Evolutionary conservation across 2,888 invertebrate genomes (phyloP), one percentile per base, ranked within the genome.

Genomic region (Fragum sueziense): DNA sequence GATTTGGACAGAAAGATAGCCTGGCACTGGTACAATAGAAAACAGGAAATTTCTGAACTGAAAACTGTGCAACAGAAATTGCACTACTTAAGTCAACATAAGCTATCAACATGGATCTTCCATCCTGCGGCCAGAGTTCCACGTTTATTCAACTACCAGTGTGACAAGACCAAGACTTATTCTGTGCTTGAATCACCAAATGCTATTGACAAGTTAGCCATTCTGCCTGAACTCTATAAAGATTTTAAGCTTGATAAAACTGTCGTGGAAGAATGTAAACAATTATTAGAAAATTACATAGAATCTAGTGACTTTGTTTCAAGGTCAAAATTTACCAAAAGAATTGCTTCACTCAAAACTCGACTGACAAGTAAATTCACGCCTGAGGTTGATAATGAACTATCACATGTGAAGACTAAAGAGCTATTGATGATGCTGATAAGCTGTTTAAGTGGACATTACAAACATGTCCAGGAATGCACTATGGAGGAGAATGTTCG

Each of bases 111-210:
- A n/a, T 85, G 85, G 85, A 69, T 47, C 14, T 85, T 74, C 62
- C 62, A 74, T 9, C 37, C 73, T 47, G 65, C 74, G 20, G 76
- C 80, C 14, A 34, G 34, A 11, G 72, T 79, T 20, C 87, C 90
- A 20, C 74, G 79, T 34, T 71, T 95, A 62, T 92, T 97, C 91
- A 94, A 95, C 0, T 93, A 96, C 72, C 94, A 95, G 54, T 96
- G 97, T 89, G 95, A 96, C 91, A 95, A 96, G 75, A 98, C 98
- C 6, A 95, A 96, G 92, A 97, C 97, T 4, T 95, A 96, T 91
- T 94, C 97, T 41, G n/a, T 67, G n/a, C 11, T 33, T 3, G 69
- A 62, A 52, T 47, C 37, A 6, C 29, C 52, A 2, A 67, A 68
- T 17, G 31, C 22, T 20, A 7, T 61, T 51, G 72, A 70, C 37